phyloP scores from a whole-genome alignment of 2,888 invertebrate species.

The Oasisia sp. region DNA sequence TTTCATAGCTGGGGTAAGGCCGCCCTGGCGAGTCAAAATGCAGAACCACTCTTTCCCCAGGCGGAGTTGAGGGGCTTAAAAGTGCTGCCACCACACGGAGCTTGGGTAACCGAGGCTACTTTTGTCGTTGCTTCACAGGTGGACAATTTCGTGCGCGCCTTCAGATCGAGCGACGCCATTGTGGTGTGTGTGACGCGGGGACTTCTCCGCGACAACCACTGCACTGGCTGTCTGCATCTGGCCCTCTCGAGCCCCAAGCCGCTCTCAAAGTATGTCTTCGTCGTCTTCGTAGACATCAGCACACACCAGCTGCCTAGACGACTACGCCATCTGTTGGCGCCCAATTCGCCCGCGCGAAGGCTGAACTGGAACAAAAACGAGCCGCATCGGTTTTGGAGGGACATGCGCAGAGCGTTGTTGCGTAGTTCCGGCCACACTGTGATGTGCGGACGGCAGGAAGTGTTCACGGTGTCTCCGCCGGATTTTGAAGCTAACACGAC shows the following conservation, averaged over 20 bases:
- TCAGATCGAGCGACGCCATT: slow-evolving; percentile 3
- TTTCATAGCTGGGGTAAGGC: no score
- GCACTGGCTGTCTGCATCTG: slow-evolving; percentile 7
- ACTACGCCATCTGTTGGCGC: background rate
- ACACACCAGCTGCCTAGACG: background rate
- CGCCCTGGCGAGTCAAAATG: no score
- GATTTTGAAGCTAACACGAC: no score
- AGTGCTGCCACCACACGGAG: no score
- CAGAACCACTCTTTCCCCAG: no score
- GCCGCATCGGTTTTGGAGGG: background rate
- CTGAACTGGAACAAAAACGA: background rate
- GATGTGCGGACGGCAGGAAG: background rate
- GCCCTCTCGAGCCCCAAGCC: background rate
- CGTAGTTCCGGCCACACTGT: background rate
- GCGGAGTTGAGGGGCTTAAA: no score
- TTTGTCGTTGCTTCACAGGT: background rate
- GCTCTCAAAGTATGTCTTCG: background rate
- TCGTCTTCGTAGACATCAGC: background rate
- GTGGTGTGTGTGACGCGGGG: background rate
- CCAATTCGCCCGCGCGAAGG: background rate
- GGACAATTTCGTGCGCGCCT: background rate
- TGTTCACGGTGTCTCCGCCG: background rate
- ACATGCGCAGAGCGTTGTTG: background rate
- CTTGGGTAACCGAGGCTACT: no score
- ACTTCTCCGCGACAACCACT: background rate